Evolutionary conservation across 2,797 vertebrate genomes (phyloP), one percentile per base, ranked within the genome.

Genomic region (Rhinichthys osculus): DNA sequence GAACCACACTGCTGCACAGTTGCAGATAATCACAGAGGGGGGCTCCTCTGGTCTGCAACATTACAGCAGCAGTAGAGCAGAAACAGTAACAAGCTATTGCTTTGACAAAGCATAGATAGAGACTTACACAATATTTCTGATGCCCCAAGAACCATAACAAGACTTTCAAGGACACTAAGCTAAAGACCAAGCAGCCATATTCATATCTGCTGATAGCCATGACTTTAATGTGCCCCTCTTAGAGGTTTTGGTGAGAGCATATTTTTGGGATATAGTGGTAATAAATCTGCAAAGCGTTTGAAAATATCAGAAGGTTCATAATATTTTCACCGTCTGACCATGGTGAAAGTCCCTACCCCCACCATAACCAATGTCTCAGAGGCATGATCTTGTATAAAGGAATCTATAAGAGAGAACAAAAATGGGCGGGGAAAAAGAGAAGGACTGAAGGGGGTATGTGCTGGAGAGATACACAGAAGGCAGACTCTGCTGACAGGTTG

Each of bases 11-110:
- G 76, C 78, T 69, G 40, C 77, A 72, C 79, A 88, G 86, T 85
- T 88, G 83, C 67, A 71, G 88, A 86, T 88, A 86, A 87, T 82
- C 30, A 69, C 81, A 86, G 85, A 83, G 59, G 81, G 71, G 73
- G 64, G 80, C 27, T 85, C 47, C 54, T 86, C 67, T 69, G 47
- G 67, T 79, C 82, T 87, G 70, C 84, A 81, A 78, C 81, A 42
- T 81, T 50, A 85, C 74, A 86, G 59, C 73, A 73, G 69, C 30
- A 38, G 64, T 81, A 67, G 42, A 69, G 78, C 30, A 11, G 59
- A 66, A 82, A 76, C 50, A 79, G 35, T 81, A 80, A 88, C 57
- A 80, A 74, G 81, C 78, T 77, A 67, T 78, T 59, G 73, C 85
- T 81, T 87, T 88, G 81, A 81, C 47, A 82, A 74, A 52, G 83